Percentiles rank a stretch among this genome's conserved stretches.
phyloP scores from a whole-genome alignment of 1,140 invertebrate species.

The Portunus trituberculatus region DNA sequence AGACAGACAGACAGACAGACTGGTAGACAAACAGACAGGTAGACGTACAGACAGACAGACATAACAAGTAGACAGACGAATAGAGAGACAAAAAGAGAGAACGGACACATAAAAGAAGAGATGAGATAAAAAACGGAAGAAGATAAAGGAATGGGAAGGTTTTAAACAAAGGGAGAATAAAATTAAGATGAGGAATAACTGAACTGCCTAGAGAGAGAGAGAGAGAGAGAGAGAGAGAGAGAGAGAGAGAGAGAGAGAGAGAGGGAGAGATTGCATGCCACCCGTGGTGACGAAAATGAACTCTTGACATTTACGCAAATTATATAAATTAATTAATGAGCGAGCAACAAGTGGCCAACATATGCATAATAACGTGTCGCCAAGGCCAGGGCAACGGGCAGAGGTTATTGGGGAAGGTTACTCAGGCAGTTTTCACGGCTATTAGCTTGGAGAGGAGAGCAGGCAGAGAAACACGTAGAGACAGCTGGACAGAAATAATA shows the following conservation, averaged over 20 bases:
- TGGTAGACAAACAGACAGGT: no score
- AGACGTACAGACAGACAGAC: background rate
- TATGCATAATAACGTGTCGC: background rate
- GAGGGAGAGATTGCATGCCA: background rate
- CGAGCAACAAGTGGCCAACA: background rate
- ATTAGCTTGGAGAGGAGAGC: background rate
- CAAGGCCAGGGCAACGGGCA: background rate
- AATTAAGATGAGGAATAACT: no score
- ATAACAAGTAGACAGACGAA: background rate
- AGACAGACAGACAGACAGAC: no score
- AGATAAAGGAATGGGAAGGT: no score
- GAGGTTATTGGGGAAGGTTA: background rate
- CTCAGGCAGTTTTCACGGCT: background rate
- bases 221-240: background rate
- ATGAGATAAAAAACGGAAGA: background rate
- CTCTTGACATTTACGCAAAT: constrained; percentile 1
- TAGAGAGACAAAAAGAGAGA: no score
- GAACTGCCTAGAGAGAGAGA: background rate
- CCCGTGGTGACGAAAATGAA: background rate
- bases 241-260: constrained; percentile 20
- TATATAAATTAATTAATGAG: constrained; percentile 25
- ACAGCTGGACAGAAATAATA: background rate
- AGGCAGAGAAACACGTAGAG: background rate
- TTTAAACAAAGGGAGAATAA: no score
- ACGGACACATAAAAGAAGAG: no score